Evolutionary conservation across 2,888 invertebrate species (phyloP), one percentile per base, ranked within the genome.

Genomic region (Drosophila algonquin): DNA sequence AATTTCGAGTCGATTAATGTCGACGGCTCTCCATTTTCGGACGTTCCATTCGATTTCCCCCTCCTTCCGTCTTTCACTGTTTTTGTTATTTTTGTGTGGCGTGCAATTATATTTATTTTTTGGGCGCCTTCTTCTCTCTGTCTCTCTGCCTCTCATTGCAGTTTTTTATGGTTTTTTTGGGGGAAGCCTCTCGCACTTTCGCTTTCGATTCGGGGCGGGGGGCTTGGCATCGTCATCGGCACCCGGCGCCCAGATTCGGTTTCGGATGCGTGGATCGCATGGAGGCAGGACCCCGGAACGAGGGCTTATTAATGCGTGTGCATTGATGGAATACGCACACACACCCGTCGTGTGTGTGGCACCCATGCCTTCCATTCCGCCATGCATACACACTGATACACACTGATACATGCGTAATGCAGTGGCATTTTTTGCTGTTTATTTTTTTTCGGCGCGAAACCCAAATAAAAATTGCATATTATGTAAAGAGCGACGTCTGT

Each of bases 1-100:
- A 87, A 89, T 87, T 89, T 81, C 80, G 79, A 76, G 84, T 87
- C 90, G 90, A 89, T 90, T 90, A 90, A 89, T 89, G 76, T 86
- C 80, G 75, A 74, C 86, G 73, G 63, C 64, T 81, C 75, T 68
- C 69, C 77, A 61, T 59, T 64, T 70, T 75, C 72, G 60, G 62
- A 45, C 55, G 47, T 53, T 35, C 50, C 71, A 54, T 60, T 68
- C 67, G 69, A 57, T 62, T 72, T 63, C 67, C 63, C 30, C 52
- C 44, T 40, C 48, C 52, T 40, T 50, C 8, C 24, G 1, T 5
- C 50, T 16, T 12, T 12, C 14, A 18, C 62, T 32, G 18, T 61
- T 27, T 67, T 52, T 50, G 47, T 62, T 53, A 60, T 18, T 63
- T 32, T 40, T 24, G 46, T 57, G 54, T 14, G 48, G 64, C 55